Percentiles rank a stretch among this genome's conserved stretches.
Evolutionary conservation across 2,113 vertebrate genomes (phyloP).

Genomic region (Phyllostomus hastatus): DNA sequence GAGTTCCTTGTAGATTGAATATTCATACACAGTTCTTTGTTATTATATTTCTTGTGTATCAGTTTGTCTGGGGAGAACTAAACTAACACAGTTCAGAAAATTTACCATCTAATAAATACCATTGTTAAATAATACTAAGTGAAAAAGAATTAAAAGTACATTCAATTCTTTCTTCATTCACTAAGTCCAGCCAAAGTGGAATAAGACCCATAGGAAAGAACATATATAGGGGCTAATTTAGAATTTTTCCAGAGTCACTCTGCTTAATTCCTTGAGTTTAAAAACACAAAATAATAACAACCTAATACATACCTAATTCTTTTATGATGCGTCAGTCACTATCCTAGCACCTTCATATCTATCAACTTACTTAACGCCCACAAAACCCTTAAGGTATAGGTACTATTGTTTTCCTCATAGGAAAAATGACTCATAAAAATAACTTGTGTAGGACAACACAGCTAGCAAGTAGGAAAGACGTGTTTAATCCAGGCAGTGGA

Average conservation of each 20-base stretch:
- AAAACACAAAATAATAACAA: not conserved
- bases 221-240: not conserved
- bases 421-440: not conserved
- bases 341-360: not conserved
- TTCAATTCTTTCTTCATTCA: slow-evolving; percentile 4
- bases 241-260: slow-evolving; percentile 7
- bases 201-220: slow-evolving; percentile 14
- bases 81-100: slow-evolving; percentile 2
- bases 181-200: not conserved
- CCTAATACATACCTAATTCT: not conserved
- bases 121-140: not conserved
- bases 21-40: not conserved
- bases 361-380: not conserved
- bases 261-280: slow-evolving; percentile 1
- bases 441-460: not conserved
- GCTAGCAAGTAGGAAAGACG: not conserved
- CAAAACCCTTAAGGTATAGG: not conserved
- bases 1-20: not conserved
- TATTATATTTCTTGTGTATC: not conserved
- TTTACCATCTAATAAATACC: not conserved
- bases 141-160: not conserved
- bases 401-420: slow-evolving; percentile 2
- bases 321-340: not conserved
- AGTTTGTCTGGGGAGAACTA: not conserved
- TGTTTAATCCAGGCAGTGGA: not conserved